Base-by-base conservation (phyloP, 2,888 invertebrate species). In the Rhabditophanes sp. region DNA sequence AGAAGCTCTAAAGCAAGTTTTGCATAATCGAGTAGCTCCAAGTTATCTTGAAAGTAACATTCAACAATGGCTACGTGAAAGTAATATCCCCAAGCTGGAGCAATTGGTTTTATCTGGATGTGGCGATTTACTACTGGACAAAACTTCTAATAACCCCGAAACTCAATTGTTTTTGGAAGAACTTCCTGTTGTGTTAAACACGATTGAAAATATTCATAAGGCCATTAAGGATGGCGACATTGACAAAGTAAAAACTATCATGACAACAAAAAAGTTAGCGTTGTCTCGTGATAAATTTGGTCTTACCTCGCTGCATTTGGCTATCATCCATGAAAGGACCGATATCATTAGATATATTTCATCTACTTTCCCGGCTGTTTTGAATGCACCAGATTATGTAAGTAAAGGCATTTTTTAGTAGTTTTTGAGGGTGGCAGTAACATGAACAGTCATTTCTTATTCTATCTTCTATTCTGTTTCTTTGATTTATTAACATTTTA, bases 21-120 rank as follows among this genome's bases (percentile, higher is more conserved):
- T 65, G 7, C 63, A 65, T 34, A 62, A 59, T 25, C 44, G 64
- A 14, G 59, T 64, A 2, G 64, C 64, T n/a, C 63, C 65, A 16
- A 54, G 52, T 31, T 64, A 65, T 35, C 39, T 66, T 42, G 56
- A 66, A 42, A 80, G 84, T 48, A 46, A 50, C 64, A 84, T 88
- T 46, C 74, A 85, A 50, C 85, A 85, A 72, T 88, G 87, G 87
- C 82, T 85, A 56, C 82, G 85, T 67, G 84, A 85, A 67, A 77
- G 80, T 66, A 59, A 60, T 30, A 23, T 62, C 24, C 53, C 53
- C 18, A 60, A 60, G 34, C 33, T 60, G 25, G 60, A 61, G 30
- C 59, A 60, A 41, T 39, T 60, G 21, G 56, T 60, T 16, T 42
- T 60, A 1, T 55, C 54, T 7, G 56, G 87, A 0, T 80, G 84